A percentile compares a stretch with the other conserved stretches of the same genome.
These are phyloP conservation scores for Onychomys torridus DNA, from an alignment of 2,797 vertebrate genomes.

Conservation along the genomic window DNA sequence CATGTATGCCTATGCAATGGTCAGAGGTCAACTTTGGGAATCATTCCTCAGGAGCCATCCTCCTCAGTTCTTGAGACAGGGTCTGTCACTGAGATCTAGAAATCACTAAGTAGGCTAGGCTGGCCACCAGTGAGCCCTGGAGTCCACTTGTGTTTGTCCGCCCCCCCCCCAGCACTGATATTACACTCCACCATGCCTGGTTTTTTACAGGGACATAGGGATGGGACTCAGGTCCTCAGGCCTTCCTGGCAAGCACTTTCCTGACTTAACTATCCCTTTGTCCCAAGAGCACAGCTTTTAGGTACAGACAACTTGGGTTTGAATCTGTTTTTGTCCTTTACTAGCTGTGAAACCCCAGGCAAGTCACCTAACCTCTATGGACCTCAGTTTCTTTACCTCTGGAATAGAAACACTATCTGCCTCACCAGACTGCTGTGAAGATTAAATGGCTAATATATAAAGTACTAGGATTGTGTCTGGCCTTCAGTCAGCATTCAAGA, in stretches of 20 bases:
- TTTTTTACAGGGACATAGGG: neutral
- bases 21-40: neutral
- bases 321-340: neutral
- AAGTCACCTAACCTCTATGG: neutral
- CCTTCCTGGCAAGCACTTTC: neutral
- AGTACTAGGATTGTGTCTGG: neutral
- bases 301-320: neutral
- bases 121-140: neutral
- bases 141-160: neutral
- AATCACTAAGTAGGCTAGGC: neutral
- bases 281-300: neutral
- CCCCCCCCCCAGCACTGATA: neutral
- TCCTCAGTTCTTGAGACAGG: neutral
- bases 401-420: neutral
- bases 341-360: neutral
- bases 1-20: neutral
- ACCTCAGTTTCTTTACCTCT: neutral
- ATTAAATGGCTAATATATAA: neutral
- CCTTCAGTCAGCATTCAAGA: neutral
- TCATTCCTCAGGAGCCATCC: neutral
- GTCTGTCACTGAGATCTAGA: neutral
- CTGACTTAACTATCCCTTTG: neutral
- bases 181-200: neutral
- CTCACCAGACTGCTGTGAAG: neutral
- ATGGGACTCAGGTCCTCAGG: too few relatives aligned